Evolutionary conservation across 2,888 invertebrate species (phyloP).

Genomic region (Tipula unca): DNA sequence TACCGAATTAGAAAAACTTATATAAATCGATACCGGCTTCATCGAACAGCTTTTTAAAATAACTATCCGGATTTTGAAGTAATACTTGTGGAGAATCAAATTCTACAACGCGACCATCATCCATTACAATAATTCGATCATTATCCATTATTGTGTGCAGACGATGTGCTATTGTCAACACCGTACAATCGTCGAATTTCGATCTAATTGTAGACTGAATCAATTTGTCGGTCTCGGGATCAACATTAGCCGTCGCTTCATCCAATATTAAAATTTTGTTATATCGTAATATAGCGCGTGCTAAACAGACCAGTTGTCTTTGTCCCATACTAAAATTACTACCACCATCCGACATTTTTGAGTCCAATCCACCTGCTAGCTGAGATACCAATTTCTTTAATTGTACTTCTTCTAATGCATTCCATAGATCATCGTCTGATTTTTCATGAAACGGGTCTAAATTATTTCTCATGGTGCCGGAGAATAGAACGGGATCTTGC

Average conservation of each 20-base stretch:
- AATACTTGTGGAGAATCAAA: conserved; percentile 55
- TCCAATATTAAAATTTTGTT: conserved; percentile 77
- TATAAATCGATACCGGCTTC: conserved; percentile 50
- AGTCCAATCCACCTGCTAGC: conserved; percentile 50
- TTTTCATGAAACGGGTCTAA: conserved; percentile 74
- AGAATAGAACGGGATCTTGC: conserved; percentile 83
- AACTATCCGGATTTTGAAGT: conserved; percentile 47
- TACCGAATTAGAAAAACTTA: neutral
- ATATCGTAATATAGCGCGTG: conserved; percentile 70
- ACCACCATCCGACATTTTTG: conserved; percentile 65
- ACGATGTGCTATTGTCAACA: neutral
- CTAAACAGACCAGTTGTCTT: conserved; percentile 78
- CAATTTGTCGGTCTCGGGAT: conserved; percentile 48
- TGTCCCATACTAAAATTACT: conserved; percentile 83
- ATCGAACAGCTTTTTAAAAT: conserved; percentile 57
- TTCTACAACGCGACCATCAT: neutral
- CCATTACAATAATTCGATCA: conserved; percentile 9
- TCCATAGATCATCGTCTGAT: conserved; percentile 66
- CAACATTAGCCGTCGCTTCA: conserved; percentile 88
- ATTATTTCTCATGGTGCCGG: conserved; percentile 74
- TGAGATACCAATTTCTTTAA: conserved; percentile 61
- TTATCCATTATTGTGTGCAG: neutral
- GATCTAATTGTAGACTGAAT: neutral
- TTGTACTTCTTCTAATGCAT: conserved; percentile 67
- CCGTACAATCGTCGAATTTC: neutral